phyloP scores from a whole-genome alignment of 2,113 vertebrate genomes.

The Steatornis caripensis region DNA sequence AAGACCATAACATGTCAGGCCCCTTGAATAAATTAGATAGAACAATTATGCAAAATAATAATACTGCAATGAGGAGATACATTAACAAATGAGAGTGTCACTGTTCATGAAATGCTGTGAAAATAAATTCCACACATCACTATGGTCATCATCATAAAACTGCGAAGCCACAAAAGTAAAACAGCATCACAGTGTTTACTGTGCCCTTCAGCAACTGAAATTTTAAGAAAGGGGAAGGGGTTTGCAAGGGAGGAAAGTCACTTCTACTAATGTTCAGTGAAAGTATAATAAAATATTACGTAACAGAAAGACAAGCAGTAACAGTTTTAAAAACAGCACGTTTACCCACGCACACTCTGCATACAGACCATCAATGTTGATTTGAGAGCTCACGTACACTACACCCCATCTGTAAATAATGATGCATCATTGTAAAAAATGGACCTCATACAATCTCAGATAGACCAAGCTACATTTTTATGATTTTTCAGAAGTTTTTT shows the following conservation, averaged over 20 bases:
- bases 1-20: conserved; percentile 60
- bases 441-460: neutral
- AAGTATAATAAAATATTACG: neutral
- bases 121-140: conserved; percentile 47
- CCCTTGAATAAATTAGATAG: conserved; percentile 57
- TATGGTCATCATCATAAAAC: conserved; percentile 26
- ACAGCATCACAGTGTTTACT: neutral
- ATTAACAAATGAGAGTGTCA: conserved; percentile 29
- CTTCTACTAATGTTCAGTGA: neutral
- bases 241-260: neutral
- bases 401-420: neutral
- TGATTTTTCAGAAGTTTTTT: neutral
- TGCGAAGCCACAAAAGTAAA: conserved; percentile 17
- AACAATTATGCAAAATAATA: conserved; percentile 63
- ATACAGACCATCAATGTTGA: neutral
- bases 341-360: neutral
- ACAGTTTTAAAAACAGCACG: neutral
- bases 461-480: too few species aligned
- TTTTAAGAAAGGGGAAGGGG: neutral
- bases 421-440: neutral
- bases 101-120: conserved; percentile 5
- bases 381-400: neutral
- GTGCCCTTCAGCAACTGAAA: neutral
- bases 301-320: neutral
- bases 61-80: conserved; percentile 30